Percentiles rank a stretch among this genome's conserved stretches.
Evolutionary conservation across 2,888 invertebrate genomes (phyloP).

Genomic region (Phytoseiulus persimilis): DNA sequence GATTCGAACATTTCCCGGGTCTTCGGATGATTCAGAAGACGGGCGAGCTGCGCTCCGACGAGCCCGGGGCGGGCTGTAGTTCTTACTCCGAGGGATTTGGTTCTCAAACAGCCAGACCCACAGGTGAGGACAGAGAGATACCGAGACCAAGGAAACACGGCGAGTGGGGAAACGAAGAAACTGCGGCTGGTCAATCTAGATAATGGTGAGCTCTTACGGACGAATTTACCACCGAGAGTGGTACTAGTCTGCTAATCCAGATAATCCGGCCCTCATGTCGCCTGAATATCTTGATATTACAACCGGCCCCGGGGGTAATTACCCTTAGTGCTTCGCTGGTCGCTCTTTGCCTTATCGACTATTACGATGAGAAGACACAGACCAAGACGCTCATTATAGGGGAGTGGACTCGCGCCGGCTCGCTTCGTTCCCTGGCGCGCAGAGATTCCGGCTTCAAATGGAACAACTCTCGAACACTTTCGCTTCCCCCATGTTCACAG

Average conservation of each 20-base stretch:
- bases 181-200: neutral
- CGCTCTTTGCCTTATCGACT: neutral
- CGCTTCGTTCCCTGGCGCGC: neutral
- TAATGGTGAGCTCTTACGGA: neutral
- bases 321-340: neutral
- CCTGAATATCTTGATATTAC: neutral
- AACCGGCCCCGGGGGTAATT: neutral
- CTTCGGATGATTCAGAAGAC: too few relatives aligned
- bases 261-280: slow-evolving; percentile 5
- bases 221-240: neutral
- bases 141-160: neutral
- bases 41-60: too few relatives aligned
- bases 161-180: neutral
- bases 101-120: neutral
- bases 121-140: neutral
- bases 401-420: slow-evolving; percentile 5
- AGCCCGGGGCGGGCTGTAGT: too few relatives aligned
- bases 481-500: neutral
- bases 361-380: neutral
- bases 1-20: too few relatives aligned
- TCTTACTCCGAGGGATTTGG: neutral
- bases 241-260: neutral
- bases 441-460: neutral
- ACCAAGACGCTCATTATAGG: neutral
- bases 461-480: neutral